These are phyloP conservation scores for Elaeidobius kamerunicus DNA, from an alignment of 2,888 invertebrate species.

Conservation along the genomic window DNA sequence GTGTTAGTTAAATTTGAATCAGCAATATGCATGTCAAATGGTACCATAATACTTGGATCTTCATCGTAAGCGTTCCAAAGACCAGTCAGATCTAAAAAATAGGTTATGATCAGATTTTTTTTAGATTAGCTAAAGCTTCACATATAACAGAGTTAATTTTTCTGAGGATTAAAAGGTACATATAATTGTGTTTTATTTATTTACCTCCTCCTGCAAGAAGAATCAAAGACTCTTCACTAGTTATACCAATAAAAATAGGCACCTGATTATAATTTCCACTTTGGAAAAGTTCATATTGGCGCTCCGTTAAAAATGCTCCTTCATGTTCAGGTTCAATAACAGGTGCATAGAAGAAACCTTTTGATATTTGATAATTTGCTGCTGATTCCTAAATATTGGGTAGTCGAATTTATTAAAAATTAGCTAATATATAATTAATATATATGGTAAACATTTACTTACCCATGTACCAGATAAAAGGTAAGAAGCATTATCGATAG, in stretches of 20 bases:
- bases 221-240: slow-evolving; percentile 25
- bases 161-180: too few relatives aligned
- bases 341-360: slow-evolving; percentile 26
- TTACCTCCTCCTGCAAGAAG: slow-evolving; percentile 18
- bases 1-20: slow-evolving; percentile 9
- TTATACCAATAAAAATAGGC: slow-evolving; percentile 24
- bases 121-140: too few relatives aligned
- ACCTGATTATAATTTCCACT: slow-evolving; percentile 20
- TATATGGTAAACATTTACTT: too few relatives aligned
- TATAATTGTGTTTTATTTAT: neutral
- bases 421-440: neutral
- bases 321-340: slow-evolving; percentile 24
- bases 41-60: slow-evolving; percentile 21
- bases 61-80: slow-evolving; percentile 21
- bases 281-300: slow-evolving; percentile 15
- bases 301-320: slow-evolving; percentile 27
- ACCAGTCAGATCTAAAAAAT: slow-evolving; percentile 10
- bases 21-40: slow-evolving; percentile 22
- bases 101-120: too few relatives aligned
- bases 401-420: neutral
- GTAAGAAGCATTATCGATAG: slow-evolving; percentile 25
- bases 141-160: too few relatives aligned
- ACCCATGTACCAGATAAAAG: neutral
- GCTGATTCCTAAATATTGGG: slow-evolving; percentile 14
- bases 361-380: slow-evolving; percentile 23